Base-by-base conservation (phyloP, 2,113 vertebrate genomes). In the Galemys pyrenaicus region DNA sequence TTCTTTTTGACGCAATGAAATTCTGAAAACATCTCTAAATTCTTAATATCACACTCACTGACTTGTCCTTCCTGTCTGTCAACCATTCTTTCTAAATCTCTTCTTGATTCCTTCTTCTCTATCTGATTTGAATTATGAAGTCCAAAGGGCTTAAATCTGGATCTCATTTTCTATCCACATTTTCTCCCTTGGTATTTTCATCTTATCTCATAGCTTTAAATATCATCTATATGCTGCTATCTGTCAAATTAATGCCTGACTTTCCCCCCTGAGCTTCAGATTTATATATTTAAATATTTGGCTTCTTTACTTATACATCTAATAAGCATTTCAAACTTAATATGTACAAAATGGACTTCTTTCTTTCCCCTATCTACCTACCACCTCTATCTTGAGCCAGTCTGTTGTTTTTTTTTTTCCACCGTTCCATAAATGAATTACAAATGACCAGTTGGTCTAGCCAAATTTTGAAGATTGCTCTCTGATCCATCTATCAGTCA, bases 171-270 rank as follows among this genome's bases (percentile, higher is more conserved):
- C 41, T 86, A 64, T 28, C 5, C 3, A 15, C 4, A 41, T 37
- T 46, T 60, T 92, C 35, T 78, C 3, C 30, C 41, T 68, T 87
- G 20, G 67, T 79, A 54, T 41, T 91, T 85, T 85, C 28, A 65
- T 85, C 46, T 89, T 64, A 83, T 20, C 22, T 51, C 7, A 15
- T 70, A 71, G 30, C 39, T 88, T 90, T 87, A 94, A 92, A 75
- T 71, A 60, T 10, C 9, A 49, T 81, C 6, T 86, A 41, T 30
- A 78, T n/a, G 30, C 49, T 70, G 20, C 70, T 77, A 9, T 67
- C 39, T 83, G 15, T 80, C 26, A 79, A 58, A 87, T 70, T 75
- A 67, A 71, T 80, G 54, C 54, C 19, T 80, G 32, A 81, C 60
- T 77, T 39, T 75, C 75, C 35, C 24, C n/a, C 44, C 28, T 70